These are phyloP conservation scores for Nephrocerus scutellatus DNA, from an alignment of 2,888 invertebrate species.

Conservation along the genomic window DNA sequence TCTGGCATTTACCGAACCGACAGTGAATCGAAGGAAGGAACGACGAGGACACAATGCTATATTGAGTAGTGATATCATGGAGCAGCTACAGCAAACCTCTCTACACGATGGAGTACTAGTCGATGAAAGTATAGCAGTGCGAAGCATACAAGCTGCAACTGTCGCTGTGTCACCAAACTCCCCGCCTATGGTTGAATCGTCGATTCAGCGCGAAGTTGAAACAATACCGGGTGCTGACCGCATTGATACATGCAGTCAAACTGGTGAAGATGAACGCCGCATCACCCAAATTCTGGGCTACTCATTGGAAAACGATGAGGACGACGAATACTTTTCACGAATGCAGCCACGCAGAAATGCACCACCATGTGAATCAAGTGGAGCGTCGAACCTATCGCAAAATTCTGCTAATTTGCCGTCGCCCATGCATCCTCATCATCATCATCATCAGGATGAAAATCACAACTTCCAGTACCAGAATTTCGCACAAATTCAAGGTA, in stretches of 20 bases:
- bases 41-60: slow-evolving; percentile 5
- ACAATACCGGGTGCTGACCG: slow-evolving; percentile 20
- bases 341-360: too few species aligned
- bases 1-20: slow-evolving; percentile 20
- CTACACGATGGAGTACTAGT: slow-evolving; percentile 9
- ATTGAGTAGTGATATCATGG: slow-evolving; percentile 19
- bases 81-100: slow-evolving; percentile 17
- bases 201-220: slow-evolving; percentile 1
- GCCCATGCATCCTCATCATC: slow-evolving; percentile 21
- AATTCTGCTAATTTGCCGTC: slow-evolving; percentile 33
- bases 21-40: slow-evolving; percentile 11
- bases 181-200: too few species aligned
- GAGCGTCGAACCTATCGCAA: slow-evolving; percentile 31
- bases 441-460: slow-evolving; percentile 18
- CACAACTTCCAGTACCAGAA: slow-evolving; percentile 20
- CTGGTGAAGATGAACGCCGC: slow-evolving; percentile 22
- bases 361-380: too few species aligned
- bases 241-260: slow-evolving; percentile 25
- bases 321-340: too few species aligned
- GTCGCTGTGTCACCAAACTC: slow-evolving; percentile 13
- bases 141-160: slow-evolving; percentile 7
- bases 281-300: slow-evolving; percentile 31
- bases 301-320: too few species aligned
- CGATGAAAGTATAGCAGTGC: slow-evolving; percentile 14
- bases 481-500: slow-evolving; percentile 29